A percentile compares a stretch with the other conserved stretches of the same genome.
Evolutionary conservation across 2,797 vertebrate species (phyloP).

Genomic region (Rhynchonycteris naso): DNA sequence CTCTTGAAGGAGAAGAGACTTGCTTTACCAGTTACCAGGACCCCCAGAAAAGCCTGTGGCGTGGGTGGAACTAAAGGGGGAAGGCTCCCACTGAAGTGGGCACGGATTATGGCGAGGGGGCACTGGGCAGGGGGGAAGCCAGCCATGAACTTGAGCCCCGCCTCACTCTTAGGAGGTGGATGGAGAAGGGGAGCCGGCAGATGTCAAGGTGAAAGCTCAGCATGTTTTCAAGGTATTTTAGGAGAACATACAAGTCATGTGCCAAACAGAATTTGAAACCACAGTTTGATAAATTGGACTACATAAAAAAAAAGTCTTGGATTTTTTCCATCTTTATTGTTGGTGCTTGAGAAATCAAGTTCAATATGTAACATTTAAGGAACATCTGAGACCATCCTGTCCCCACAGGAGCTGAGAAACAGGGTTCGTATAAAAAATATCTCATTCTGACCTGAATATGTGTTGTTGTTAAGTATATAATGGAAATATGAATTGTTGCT

Average conservation of each 20-base stretch:
- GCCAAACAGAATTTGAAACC: not conserved
- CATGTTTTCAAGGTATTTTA: not conserved
- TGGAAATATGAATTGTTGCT: too few species aligned
- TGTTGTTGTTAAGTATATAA: too few species aligned
- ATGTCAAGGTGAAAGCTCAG: not conserved
- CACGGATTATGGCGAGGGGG: not conserved
- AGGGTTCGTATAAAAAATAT: too few species aligned
- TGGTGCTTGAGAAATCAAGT: not conserved
- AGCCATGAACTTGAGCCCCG: not conserved
- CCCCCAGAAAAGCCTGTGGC: not conserved
- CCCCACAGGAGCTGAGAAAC: too few species aligned
- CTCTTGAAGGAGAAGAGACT: not conserved
- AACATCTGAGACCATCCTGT: not conserved
- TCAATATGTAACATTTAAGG: not conserved
- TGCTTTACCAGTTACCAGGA: not conserved
- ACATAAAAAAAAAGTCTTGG: not conserved
- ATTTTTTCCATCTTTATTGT: not conserved
- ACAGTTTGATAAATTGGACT: not conserved
- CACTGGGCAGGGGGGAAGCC: not conserved
- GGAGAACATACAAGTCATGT: not conserved
- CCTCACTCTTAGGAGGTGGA: not conserved
- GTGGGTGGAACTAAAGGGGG: not conserved
- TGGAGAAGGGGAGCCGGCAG: not conserved
- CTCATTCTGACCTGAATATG: too few species aligned
- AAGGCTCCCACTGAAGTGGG: too few species aligned